Evolutionary conservation across 2,888 invertebrate genomes (phyloP).

Genomic region (Ophion obscuratus): DNA sequence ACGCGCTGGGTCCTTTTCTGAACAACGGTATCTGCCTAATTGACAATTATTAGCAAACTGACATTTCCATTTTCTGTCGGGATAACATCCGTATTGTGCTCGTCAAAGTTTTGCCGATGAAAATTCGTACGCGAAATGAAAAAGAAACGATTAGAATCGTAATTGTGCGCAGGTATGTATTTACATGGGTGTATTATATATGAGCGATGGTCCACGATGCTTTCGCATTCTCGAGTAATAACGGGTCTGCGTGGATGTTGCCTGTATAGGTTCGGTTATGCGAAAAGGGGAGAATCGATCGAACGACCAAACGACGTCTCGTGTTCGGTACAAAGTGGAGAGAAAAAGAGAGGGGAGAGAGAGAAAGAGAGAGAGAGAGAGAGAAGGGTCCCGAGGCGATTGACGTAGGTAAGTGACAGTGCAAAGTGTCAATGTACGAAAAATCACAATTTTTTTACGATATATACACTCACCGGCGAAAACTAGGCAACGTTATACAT

Average conservation of each 20-base stretch:
- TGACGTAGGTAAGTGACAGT: slow-evolving; percentile 78
- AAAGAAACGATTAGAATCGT: not conserved
- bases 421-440: not conserved
- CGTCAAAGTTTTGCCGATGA: slow-evolving; percentile 48
- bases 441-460: not conserved
- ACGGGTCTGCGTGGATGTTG: slow-evolving; percentile 72
- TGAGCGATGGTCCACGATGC: slow-evolving; percentile 53
- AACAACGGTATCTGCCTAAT: slow-evolving; percentile 41
- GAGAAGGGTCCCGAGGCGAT: slow-evolving; percentile 73
- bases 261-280: slow-evolving; percentile 19
- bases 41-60: slow-evolving; percentile 49
- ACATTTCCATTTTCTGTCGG: slow-evolving; percentile 44
- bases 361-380: slow-evolving; percentile 66
- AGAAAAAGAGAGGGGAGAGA: slow-evolving; percentile 52
- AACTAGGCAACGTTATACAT: not conserved
- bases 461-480: not conserved
- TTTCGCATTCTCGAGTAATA: slow-evolving; percentile 79
- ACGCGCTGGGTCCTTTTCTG: slow-evolving; percentile 12
- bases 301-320: slow-evolving; percentile 69
- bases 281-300: slow-evolving; percentile 58
- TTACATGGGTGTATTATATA: slow-evolving; percentile 12
- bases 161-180: not conserved
- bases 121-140: slow-evolving; percentile 40
- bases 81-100: slow-evolving; percentile 50
- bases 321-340: slow-evolving; percentile 56